Base-by-base conservation (phyloP, 2,113 vertebrate species). In the Opisthocomus hoazin region DNA sequence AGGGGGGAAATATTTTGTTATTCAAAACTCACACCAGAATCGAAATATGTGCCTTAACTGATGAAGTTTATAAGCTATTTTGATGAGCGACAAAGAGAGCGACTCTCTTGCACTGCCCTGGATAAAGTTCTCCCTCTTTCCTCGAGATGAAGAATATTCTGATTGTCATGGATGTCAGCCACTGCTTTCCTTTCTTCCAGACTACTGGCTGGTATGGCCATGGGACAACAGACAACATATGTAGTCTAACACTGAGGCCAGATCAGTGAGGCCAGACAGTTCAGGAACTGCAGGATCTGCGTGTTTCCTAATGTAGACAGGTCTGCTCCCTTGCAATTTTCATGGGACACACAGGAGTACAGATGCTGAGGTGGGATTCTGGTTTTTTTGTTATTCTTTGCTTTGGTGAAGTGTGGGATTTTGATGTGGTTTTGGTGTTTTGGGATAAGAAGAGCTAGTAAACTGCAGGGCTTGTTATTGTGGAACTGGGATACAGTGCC, bases 231-330 rank as follows among this genome's bases (percentile, higher is more conserved):
- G 56, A 32, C 16, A 45, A 4, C 2, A 6, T 7, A 3, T 37
- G 23, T 27, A 81, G 45, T 43, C 17, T 63, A 54, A 0, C 5
- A 23, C 20, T 56, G 34, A 36, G 37, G n/a, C 24, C 8, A 32
- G 61, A 56, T 46, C 27, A 53, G 50, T 37, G 41, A 84, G 58
- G 23, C 34, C n/a, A 43, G 50, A 36, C 39, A 51, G 34, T 34
- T 83, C 24, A 60, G 48, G 41, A 84, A 65, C 24, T 74, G 24
- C 32, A 78, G 53, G 34, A 56, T 53, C 58, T 2, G 2, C 0
- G 0, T 48, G 15, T 53, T 69, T 57, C 24, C 50, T 45, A 1
- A 0, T 8, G 11, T 19, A 45, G 50, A 11, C 2, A 34, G 15
- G 5, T 76, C 45, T 79, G 56, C 39, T 85, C 18, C 39, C 7